These are phyloP conservation scores for Kryphioiulus occultus DNA, from an alignment of 2,888 invertebrate genomes.

Conservation along the genomic window DNA sequence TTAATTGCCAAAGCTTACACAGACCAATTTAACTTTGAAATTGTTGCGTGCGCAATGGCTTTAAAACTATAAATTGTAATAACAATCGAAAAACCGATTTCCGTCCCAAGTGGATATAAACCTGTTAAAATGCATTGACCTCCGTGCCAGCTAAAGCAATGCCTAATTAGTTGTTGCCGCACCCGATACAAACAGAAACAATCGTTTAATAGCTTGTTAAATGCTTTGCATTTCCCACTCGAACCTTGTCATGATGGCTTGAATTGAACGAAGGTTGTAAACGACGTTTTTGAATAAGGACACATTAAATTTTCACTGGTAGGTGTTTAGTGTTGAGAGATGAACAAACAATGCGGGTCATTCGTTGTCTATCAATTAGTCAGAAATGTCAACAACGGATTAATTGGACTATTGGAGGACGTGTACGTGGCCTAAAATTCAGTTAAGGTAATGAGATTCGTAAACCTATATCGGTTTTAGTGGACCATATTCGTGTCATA, in stretches of 20 bases:
- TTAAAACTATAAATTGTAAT: background rate
- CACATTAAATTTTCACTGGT: too few relatives aligned
- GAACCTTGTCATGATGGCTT: background rate
- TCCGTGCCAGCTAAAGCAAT: background rate
- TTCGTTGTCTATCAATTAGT: background rate
- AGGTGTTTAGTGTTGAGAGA: background rate
- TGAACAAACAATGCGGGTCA: background rate
- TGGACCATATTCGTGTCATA: background rate
- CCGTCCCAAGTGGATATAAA: background rate
- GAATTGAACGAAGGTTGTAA: background rate
- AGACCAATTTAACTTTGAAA: too few relatives aligned
- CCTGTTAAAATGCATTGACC: background rate
- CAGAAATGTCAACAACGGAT: background rate
- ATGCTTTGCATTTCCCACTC: background rate
- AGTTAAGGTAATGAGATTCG: background rate
- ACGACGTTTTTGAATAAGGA: background rate
- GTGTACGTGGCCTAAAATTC: background rate
- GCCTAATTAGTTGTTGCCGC: background rate
- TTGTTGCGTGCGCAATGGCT: background rate
- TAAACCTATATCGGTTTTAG: background rate
- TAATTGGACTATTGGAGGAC: background rate
- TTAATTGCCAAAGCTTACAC: too few relatives aligned
- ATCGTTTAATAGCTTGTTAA: background rate
- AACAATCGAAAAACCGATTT: background rate
- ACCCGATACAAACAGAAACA: background rate